Evolutionary conservation across 1,140 invertebrate species (phyloP), one percentile per base, ranked within the genome.

Genomic region (Drepana arcuata): DNA sequence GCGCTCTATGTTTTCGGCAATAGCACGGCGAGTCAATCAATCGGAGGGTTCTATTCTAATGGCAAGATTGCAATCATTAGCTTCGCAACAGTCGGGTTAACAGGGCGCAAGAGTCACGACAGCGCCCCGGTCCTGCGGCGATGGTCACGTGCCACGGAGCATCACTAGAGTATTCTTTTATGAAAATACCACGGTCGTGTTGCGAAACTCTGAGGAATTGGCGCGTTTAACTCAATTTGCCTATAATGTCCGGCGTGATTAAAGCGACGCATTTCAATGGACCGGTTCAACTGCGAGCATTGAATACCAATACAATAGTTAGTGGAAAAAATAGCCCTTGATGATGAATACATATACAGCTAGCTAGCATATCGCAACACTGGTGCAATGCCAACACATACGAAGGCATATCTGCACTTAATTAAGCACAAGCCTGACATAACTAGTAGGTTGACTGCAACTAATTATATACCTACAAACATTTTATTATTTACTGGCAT

Each of bases 241-340:
- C n/a, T n/a, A n/a, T n/a, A 58, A 50, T 52, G 33, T 40, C 27
- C 36, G 14, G 9, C 25, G 31, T 43, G 30, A 41, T 47, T 43
- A 34, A 37, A 31, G 24, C 37, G 41, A 33, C 27, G 34, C 34
- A 42, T 47, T 37, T 53, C 24, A 42, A 54, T 55, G 42, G n/a
- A n/a, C n/a, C n/a, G n/a, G n/a, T n/a, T n/a, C n/a, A n/a, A n/a
- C 30, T 12, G 14, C 47, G 34, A 45, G 48, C 47, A 47, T 47
- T 37, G 51, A 47, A 58, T 58, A 42, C 50, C 50, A 48, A 54
- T 32, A 25, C 34, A 26, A 43, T 42, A 28, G 14, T 33, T 40
- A 28, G 18, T 33, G 27, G 28, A 42, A 47, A 56, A 43, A 46
- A 45, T 41, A 38, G 5, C 2, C 11, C 28, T 29, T 29, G 28